Base-by-base conservation (phyloP, 2,888 invertebrate species). In the Trissolcus japonicus region DNA sequence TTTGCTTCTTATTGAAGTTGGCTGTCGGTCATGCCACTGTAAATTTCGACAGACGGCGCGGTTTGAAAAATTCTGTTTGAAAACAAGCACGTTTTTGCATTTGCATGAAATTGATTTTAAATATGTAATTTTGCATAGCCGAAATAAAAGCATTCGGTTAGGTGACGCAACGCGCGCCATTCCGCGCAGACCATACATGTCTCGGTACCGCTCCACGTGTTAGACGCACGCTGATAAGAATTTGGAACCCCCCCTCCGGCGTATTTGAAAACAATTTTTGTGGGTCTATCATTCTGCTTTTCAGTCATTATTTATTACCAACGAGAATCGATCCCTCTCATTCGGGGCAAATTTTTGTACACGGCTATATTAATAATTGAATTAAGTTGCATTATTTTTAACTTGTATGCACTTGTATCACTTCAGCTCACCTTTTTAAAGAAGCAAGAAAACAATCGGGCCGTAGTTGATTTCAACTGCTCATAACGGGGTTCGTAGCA, bases 201-300 rank as follows among this genome's bases (percentile, higher is more conserved):
- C 76, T 56, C 76, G 76, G n/a, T 59, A 57, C 63, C 66, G 62
- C 71, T 71, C 56, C 76, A 76, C 77, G 77, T 77, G 77, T 63
- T 67, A 29, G 7, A 6, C 17, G 35, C 66, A 53, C 69, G 46
- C 43, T 14, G 51, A 51, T 46, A 35, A 35, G 9, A 46, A 16
- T 46, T 14, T 46, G 14, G 13, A 43, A 46, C 16, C 2, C 2
- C 4, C 13, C n/a, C 6, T 41, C 2, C 46, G 46, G 1, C 6
- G 6, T 9, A 46, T 46, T 46, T 14, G 1, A 14, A 16, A 46
- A 16, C 6, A 14, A 46, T 25, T 25, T 46, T 46, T 46, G 1
- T n/a, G n/a, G n/a, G n/a, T 46, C 46, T n/a, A 6, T 43, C 9
- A 14, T 43, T 25, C 4, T 25, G 2, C 25, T 25, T 25, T 25